Conservation (phyloP, 1,140 invertebrate genomes). For the Drosophila prosaltans region DNA sequence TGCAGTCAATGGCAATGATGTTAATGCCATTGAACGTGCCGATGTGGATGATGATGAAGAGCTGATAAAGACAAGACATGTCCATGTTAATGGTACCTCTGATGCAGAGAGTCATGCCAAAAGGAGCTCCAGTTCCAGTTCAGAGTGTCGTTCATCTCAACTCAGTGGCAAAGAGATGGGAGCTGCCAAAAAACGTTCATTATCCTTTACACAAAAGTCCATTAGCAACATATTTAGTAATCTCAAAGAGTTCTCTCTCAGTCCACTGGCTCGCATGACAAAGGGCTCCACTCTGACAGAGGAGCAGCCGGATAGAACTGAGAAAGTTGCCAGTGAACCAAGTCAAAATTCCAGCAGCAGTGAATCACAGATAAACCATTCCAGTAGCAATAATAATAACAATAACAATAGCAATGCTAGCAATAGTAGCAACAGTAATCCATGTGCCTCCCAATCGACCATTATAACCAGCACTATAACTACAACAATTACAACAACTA, state of each 20-base stretch:
- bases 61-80: slow-evolving; percentile 21
- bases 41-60: slow-evolving; percentile 50
- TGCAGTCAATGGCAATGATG: slow-evolving; percentile 25
- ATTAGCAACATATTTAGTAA: slow-evolving; percentile 74
- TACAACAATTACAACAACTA: slow-evolving; percentile 49
- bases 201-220: slow-evolving; percentile 79
- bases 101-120: slow-evolving; percentile 58
- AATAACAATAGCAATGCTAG: slow-evolving; percentile 15
- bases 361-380: slow-evolving; percentile 32
- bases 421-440: slow-evolving; percentile 48
- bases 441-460: slow-evolving; percentile 47
- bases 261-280: slow-evolving; percentile 61
- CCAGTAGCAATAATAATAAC: slow-evolving; percentile 36
- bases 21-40: slow-evolving; percentile 70
- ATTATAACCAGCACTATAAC: slow-evolving; percentile 61
- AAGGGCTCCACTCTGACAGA: slow-evolving; percentile 40
- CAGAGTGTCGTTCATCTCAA: slow-evolving; percentile 62
- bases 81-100: background rate
- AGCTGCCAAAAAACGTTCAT: slow-evolving; percentile 67
- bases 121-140: slow-evolving; percentile 70
- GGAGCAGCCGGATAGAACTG: slow-evolving; percentile 37
- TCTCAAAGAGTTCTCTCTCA: slow-evolving; percentile 78
- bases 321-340: slow-evolving; percentile 2
- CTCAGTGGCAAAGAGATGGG: slow-evolving; percentile 41
- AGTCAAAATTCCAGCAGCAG: slow-evolving; percentile 37